phyloP scores from a whole-genome alignment of 2,888 invertebrate genomes.

The Frankliniella fusca region DNA sequence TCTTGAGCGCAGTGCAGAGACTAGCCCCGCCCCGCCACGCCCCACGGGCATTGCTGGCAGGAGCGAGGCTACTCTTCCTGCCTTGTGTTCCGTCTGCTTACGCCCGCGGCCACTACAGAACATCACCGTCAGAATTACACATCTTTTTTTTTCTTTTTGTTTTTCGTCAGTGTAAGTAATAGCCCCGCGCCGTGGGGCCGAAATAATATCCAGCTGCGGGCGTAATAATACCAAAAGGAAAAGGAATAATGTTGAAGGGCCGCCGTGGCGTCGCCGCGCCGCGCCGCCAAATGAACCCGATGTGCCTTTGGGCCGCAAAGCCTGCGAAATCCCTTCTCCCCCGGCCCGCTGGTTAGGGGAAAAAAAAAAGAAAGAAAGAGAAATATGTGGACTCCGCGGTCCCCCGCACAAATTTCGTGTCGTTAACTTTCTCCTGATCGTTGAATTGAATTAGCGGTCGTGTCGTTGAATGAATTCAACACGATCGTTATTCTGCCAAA shows the following conservation, averaged over 20 bases:
- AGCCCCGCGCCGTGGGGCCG: too few species aligned
- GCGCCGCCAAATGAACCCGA: not conserved
- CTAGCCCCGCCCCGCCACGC: not conserved
- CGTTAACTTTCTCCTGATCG: not conserved
- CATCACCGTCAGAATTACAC: too few species aligned
- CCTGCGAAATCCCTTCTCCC: too few species aligned
- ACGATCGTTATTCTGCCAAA: constrained; percentile 6
- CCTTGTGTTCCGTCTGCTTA: too few species aligned
- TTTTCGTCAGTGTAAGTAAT: too few species aligned
- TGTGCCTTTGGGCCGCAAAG: not conserved
- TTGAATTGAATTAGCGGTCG: not conserved
- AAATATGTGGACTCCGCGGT: not conserved
- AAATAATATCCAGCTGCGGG: too few species aligned
- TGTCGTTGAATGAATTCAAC: not conserved
- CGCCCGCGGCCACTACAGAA: too few species aligned
- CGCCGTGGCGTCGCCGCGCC: not conserved
- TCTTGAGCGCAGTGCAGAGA: not conserved
- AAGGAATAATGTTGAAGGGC: not conserved
- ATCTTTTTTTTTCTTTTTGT: too few species aligned
- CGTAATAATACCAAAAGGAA: too few species aligned
- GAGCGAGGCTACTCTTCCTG: too few species aligned
- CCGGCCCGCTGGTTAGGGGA: not conserved
- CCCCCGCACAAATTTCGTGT: not conserved
- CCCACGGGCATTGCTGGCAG: not conserved
- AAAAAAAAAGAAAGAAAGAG: not conserved